phyloP scores from a whole-genome alignment of 1,140 invertebrate species.

The Trissolcus basalis region DNA sequence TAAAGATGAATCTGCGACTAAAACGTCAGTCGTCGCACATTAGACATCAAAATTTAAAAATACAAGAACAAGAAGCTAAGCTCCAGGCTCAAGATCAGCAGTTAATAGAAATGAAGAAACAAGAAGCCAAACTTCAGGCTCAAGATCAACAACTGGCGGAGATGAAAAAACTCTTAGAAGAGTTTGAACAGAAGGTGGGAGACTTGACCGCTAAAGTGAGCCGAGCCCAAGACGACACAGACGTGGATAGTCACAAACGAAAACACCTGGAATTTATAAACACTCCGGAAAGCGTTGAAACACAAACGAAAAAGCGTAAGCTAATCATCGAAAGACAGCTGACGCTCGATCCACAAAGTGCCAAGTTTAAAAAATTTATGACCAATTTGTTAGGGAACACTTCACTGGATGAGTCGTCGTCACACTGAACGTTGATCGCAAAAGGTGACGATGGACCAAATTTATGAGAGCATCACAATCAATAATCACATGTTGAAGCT shows the following conservation, averaged over 20 bases:
- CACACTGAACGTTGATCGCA: background rate
- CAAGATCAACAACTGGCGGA: constrained; percentile 76
- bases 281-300: constrained; percentile 57
- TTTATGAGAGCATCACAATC: too few relatives aligned
- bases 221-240: constrained; percentile 73
- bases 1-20: constrained; percentile 68
- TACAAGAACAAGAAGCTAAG: constrained; percentile 75
- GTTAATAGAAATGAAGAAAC: constrained; percentile 52
- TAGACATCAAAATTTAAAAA: constrained; percentile 72
- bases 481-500: too few relatives aligned
- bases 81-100: constrained; percentile 75
- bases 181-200: constrained; percentile 78
- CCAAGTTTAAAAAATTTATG: constrained; percentile 74
- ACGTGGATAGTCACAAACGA: constrained; percentile 66
- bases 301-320: constrained; percentile 72
- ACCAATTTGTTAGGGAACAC: constrained; percentile 62
- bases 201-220: constrained; percentile 76
- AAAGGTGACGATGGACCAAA: too few relatives aligned
- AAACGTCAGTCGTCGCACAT: constrained; percentile 71
- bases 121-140: constrained; percentile 73
- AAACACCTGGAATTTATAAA: constrained; percentile 66
- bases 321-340: constrained; percentile 72
- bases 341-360: constrained; percentile 67
- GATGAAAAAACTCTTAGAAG: constrained; percentile 77
- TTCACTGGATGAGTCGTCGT: constrained; percentile 23